Evolutionary conservation across 2,888 invertebrate genomes (phyloP), one percentile per base, ranked within the genome.

Genomic region (Caenorhabditis sp.): DNA sequence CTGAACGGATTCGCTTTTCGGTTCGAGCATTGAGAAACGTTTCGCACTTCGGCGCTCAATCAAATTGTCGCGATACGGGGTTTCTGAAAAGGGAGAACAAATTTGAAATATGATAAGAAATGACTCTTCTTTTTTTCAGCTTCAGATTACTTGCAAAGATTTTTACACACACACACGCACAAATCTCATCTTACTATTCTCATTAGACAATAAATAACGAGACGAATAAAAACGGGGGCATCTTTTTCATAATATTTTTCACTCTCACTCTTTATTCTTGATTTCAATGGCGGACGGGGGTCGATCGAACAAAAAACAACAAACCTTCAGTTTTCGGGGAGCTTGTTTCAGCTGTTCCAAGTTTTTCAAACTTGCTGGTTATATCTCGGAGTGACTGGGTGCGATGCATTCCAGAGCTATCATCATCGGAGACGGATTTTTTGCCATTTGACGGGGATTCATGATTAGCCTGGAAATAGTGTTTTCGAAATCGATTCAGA

Each of bases 311-410:
- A n/a, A n/a, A n/a, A 26, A 58, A 21, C 61, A 54, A 62, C 70
- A 37, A 24, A 68, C 69, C 68, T 68, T 66, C 66, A 14, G 61
- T 55, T 55, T 67, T 69, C 21, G 58, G 26, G 49, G 19, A 10
- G 17, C 43, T 58, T n/a, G 36, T 51, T 12, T 62, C 49, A 3
- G 68, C 55, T 1, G 62, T 63, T 23, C 73, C 69, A 37, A 82
- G 63, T 27, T 77, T 76, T 54, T 84, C 85, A 60, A 84, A 84
- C 49, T 81, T 82, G 21, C 75, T 76, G 21, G 85, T 77, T 17
- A 86, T 66, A 58, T 85, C 83, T 1, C 85, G 71, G 4, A 86
- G 77, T 10, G 84, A 85, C 26, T 83, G 79, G 4, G 85, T 79
- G 2, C 86, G 71, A 4, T 72, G 67, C 76, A 86, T 82, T 26